These are phyloP conservation scores for Meandrina meandrites DNA, from an alignment of 92 coral and sea anemone species.

Conservation along the genomic window DNA sequence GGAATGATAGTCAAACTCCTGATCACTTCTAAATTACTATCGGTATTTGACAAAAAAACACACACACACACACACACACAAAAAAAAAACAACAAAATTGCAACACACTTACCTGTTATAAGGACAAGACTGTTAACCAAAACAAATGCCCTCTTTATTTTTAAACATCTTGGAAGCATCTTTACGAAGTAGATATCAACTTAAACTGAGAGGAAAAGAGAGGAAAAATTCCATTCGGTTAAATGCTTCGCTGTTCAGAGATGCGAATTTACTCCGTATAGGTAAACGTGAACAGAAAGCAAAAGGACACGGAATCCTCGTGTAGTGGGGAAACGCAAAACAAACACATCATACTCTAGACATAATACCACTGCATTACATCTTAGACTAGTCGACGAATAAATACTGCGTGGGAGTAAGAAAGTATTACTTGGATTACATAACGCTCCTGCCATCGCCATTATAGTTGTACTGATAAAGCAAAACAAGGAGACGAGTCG, in stretches of 20 bases:
- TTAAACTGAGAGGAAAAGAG: constrained; percentile 19
- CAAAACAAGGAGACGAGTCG: not conserved
- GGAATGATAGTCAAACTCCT: not conserved
- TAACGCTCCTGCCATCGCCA: not conserved
- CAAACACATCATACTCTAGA: not conserved
- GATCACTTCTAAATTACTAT: not conserved
- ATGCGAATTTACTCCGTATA: not conserved
- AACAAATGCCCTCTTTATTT: constrained; percentile 13
- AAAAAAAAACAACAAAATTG: not conserved
- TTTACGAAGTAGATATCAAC: constrained; percentile 10
- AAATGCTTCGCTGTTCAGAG: not conserved
- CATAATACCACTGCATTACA: constrained; percentile 9
- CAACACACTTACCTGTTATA: constrained; percentile 37
- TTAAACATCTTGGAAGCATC: constrained; percentile 40
- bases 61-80: too few species aligned
- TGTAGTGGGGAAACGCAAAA: constrained; percentile 10
- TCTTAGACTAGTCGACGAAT: not conserved
- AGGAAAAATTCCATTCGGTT: not conserved
- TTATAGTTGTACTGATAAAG: not conserved
- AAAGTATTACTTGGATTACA: not conserved
- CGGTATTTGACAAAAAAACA: not conserved
- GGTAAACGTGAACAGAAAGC: not conserved
- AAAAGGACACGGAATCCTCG: constrained; percentile 14
- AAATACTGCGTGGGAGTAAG: constrained; percentile 1
- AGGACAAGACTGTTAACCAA: constrained; percentile 15